Conservation (phyloP, 2,797 vertebrate genomes). For the Macrochelys suwanniensis region DNA sequence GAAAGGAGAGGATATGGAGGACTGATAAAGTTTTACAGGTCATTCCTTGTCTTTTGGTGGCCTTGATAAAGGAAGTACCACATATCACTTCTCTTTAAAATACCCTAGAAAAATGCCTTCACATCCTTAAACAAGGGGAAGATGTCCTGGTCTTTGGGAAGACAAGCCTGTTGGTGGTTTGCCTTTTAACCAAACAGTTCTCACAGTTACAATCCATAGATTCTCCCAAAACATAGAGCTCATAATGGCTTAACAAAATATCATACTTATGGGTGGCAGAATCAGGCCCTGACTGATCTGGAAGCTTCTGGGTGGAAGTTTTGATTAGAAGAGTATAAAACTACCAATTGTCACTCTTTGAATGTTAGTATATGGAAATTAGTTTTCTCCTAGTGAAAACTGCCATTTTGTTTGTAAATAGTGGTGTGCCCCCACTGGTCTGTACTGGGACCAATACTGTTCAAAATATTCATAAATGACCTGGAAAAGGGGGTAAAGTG, state of each 20-base stretch:
- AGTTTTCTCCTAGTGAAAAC: neutral
- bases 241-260: neutral
- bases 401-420: neutral
- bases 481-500: too few relatives aligned
- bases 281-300: neutral
- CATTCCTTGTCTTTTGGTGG: neutral
- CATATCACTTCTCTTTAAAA: neutral
- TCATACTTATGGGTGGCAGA: neutral
- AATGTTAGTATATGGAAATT: neutral
- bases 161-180: neutral
- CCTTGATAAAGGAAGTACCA: neutral
- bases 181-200: neutral
- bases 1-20: neutral
- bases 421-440: too few relatives aligned
- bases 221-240: neutral
- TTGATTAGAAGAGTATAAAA: neutral
- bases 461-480: too few relatives aligned
- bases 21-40: neutral
- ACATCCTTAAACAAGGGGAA: neutral
- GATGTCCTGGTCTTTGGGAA: too few relatives aligned
- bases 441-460: too few relatives aligned
- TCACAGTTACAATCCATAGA: neutral
- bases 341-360: neutral
- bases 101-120: neutral
- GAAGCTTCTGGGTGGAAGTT: neutral